Base-by-base conservation (phyloP, 2,113 vertebrate species). In the Scortum barcoo region DNA sequence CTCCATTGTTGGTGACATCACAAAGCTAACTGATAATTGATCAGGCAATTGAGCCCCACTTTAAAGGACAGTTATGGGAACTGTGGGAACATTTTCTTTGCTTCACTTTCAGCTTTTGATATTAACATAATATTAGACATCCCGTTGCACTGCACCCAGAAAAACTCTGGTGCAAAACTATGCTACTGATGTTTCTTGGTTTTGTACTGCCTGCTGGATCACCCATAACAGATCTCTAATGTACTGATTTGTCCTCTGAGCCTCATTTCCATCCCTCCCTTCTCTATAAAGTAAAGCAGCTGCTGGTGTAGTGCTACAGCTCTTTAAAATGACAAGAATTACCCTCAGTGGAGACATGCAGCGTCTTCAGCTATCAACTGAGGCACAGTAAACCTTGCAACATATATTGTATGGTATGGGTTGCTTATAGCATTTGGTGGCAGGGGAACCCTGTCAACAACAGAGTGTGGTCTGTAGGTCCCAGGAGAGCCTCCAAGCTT, bases 271-370 rank as follows among this genome's bases (percentile, higher is more conserved):
- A 71, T 80, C 20, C 26, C 9, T 50, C 30, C 20, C 2, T 48
- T 84, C 36, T 72, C 36, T 75, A 36, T 76, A 57, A 79, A 70
- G 30, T 57, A 24, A 80, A 67, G 56, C 56, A 86, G 76, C 50
- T 58, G 42, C 33, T 33, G 8, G 38, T 62, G 42, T 44, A 48
- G 42, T 58, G 53, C 73, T 51, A 10, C 50, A 13, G 2, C 72
- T 57, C 40, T 38, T 5, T 44, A 19, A 76, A 44, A n/a, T 67
- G 63, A 57, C 38, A 50, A 48, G 42, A 72, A 83, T 60, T 30
- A 53, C 60, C 13, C 83, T 56, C 33, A 53, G 4, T 46, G 33
- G 86, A 80, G 71, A 80, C 58, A 51, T 57, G 22, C 20, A 33
- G 20, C 26, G 1, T 44, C 60, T 48, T 60, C 61, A 53, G 26